A percentile compares a stretch with the other conserved stretches of the same genome.
Conservation (phyloP, 2,888 invertebrate genomes). For the Resseliella maxima region DNA sequence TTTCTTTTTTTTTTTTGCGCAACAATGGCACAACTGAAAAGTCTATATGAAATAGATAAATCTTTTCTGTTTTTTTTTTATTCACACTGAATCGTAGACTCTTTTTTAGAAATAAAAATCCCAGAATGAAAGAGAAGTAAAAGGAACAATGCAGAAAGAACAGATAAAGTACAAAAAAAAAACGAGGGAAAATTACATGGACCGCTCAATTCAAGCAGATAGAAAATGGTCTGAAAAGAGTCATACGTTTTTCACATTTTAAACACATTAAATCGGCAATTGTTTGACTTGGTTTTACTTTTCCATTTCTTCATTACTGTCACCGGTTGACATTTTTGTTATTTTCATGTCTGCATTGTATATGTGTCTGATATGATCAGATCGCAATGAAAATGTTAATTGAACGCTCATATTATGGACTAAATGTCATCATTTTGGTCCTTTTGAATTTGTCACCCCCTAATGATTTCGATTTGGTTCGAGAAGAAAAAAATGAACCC, state of each 20-base stretch:
- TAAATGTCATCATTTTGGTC: not conserved
- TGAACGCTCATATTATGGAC: slow-evolving; percentile 2
- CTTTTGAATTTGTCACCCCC: not conserved
- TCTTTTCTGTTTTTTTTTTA: not conserved
- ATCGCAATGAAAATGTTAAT: slow-evolving; percentile 12
- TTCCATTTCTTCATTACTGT: no score
- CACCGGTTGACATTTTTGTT: not conserved
- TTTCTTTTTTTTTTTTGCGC: not conserved
- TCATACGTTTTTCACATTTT: not conserved
- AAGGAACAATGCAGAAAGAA: not conserved
- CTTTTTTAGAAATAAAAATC: not conserved
- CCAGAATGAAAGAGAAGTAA: no score
- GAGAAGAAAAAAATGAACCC: not conserved
- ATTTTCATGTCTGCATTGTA: not conserved
- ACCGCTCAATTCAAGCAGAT: not conserved
- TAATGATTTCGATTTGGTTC: not conserved
- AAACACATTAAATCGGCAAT: slow-evolving; percentile 6
- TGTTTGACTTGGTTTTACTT: not conserved
- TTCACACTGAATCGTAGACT: not conserved
- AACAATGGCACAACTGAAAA: not conserved
- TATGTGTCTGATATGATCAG: not conserved
- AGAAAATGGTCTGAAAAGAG: not conserved
- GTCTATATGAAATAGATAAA: slow-evolving; percentile 12
- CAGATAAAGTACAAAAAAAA: not conserved
- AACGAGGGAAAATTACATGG: not conserved